Evolutionary conservation across 1,140 invertebrate genomes (phyloP), one percentile per base, ranked within the genome.

Genomic region (Brachystomella parvula): DNA sequence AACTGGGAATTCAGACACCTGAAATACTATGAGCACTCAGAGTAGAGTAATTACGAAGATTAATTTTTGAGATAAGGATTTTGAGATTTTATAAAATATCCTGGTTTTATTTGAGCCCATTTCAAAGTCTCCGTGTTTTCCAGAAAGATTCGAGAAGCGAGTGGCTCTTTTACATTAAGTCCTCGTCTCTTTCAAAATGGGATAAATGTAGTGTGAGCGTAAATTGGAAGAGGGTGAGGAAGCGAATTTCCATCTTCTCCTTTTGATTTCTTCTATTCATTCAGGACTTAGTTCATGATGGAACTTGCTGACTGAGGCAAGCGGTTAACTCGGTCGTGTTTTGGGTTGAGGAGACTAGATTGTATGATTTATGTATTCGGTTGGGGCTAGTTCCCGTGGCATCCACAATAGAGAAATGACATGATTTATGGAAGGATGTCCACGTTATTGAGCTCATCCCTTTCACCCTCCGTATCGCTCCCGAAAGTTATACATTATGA

Each of bases 401-500:
- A 63, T 65, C 47, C 64, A 70, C 68, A 70, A 66, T 70, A 47
- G 65, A 31, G 32, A 67, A 71, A 71, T 71, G 69, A 71, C 69
- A 71, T 71, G 69, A 71, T 71, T 71, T 71, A 71, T 71, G 66
- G 66, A 65, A 69, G 64, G 64, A 70, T 70, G 68, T 70, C 65
- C 68, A 70, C 62, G 59, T 64, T 67, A 70, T 71, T 71, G 65
- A 71, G 66, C 68, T 70, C 64, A 66, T 67, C 68, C 64, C 63
- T 68, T 49, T 65, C 59, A 39, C 57, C 33, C 47, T 39, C 61
- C 32, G 26, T 59, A 47, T 67, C 57, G 26, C 63, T 60, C 62
- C 60, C 32, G 19, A 2, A 67, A 68, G 67, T 68, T 64, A 67
- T 67, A 60, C 60, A 67, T 65, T 64, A 68, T 64, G 62, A 63